Conservation (phyloP, 35 echinoderm and acorn worm species). For the Stichopus chloronotus region DNA sequence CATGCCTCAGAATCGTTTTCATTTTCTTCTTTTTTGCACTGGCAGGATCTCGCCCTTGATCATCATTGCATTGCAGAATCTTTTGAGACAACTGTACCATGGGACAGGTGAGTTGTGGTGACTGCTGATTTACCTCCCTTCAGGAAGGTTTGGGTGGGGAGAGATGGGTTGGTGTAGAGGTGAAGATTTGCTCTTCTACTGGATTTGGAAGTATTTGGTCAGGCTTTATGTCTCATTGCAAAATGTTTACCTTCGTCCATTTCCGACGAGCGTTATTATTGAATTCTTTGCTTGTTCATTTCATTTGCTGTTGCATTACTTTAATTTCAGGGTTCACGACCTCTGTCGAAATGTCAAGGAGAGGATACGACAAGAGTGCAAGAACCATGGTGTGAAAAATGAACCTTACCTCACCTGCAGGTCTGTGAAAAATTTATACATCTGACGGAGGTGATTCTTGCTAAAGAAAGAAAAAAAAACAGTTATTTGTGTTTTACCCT, state of each 20-base stretch:
- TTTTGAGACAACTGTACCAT: slow-evolving; percentile 97
- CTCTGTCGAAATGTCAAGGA: slow-evolving; percentile 97
- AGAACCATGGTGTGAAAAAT: slow-evolving; percentile 75
- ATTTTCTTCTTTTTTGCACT: slow-evolving; percentile 6
- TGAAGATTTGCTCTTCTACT: neutral
- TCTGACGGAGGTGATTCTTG: neutral
- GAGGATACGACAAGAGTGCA: slow-evolving; percentile 79
- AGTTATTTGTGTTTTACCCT: too few relatives aligned
- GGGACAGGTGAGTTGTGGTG: slow-evolving; percentile 79
- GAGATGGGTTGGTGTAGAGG: neutral
- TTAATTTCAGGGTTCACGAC: slow-evolving; percentile 85
- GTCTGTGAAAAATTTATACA: slow-evolving; percentile 31
- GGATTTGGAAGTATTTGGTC: neutral
- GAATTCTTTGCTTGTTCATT: neutral
- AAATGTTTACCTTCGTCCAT: neutral
- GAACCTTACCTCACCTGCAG: slow-evolving; percentile 79
- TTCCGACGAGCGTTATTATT: too few relatives aligned
- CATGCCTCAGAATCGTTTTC: neutral
- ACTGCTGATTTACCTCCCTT: neutral
- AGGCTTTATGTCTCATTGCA: neutral
- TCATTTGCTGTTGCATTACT: neutral
- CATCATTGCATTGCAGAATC: slow-evolving; percentile 96
- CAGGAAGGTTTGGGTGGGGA: neutral
- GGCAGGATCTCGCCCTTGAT: slow-evolving; percentile 91
- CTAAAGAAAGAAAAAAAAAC: too few relatives aligned